A percentile compares a stretch with the other conserved stretches of the same genome.
These are phyloP conservation scores for Andrena flavipes DNA, from an alignment of 2,888 invertebrate genomes.

Conservation along the genomic window DNA sequence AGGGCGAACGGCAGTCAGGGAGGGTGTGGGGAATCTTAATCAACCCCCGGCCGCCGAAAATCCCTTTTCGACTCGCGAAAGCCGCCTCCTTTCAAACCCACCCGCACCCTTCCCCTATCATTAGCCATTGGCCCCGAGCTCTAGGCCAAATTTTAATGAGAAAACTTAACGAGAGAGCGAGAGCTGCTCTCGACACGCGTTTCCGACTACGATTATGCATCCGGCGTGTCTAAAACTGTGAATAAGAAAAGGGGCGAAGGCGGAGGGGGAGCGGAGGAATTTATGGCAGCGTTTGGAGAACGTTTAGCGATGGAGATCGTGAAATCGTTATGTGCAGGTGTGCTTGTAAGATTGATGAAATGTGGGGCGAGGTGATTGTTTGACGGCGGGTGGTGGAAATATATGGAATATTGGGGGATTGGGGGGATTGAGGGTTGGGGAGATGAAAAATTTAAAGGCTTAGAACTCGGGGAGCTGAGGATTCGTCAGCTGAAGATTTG, in stretches of 20 bases:
- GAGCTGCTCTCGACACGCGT: slow-evolving; percentile 48
- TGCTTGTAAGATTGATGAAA: not conserved
- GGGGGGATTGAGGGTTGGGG: not conserved
- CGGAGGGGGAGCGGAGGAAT: not conserved
- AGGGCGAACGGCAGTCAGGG: slow-evolving; percentile 15
- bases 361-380: not conserved
- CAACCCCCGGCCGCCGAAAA: slow-evolving; percentile 54
- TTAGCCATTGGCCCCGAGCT: slow-evolving; percentile 57
- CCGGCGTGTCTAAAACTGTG: slow-evolving; percentile 18
- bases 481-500: not conserved
- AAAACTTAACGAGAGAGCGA: slow-evolving; percentile 57
- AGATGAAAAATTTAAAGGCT: not conserved
- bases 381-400: not conserved
- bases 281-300: slow-evolving; percentile 1
- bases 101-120: slow-evolving; percentile 17
- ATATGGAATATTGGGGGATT: not conserved
- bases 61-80: slow-evolving; percentile 38
- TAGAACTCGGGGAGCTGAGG: not conserved
- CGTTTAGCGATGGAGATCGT: not conserved
- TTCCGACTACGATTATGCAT: slow-evolving; percentile 48
- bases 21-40: slow-evolving; percentile 43
- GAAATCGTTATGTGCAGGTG: not conserved
- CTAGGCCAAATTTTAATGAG: slow-evolving; percentile 65
- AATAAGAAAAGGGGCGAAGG: slow-evolving; percentile 4
- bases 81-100: slow-evolving; percentile 36